Evolutionary conservation across 2,888 invertebrate genomes (phyloP), one percentile per base, ranked within the genome.

Genomic region (Meteorus colon): DNA sequence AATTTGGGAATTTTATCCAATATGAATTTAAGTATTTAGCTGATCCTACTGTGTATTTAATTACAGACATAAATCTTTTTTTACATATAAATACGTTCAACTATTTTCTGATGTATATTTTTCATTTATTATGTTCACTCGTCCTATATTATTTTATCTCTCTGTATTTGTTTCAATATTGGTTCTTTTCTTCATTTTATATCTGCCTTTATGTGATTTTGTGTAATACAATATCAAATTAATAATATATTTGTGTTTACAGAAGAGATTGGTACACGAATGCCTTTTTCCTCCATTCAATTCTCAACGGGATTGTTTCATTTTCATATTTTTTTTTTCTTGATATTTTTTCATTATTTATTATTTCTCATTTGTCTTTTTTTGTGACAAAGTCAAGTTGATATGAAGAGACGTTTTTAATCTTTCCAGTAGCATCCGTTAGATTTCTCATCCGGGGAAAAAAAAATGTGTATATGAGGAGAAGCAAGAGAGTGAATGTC

Each of bases 351-450:
- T 12, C 41, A 41, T 41, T 41, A 8, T 19, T 55, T 24, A 8
- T 24, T 24, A 60, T 67, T 60, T 55, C 70, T 78, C 74, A 65
- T 69, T 69, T 71, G 27, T 41, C 63, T 69, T 74, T 76, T 76
- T 19, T 55, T 55, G 19, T 1, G 10, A 76, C 24, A 24, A 41
- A 34, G 14, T 16, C 16, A 62, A 19, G 55, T 34, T 55, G 48
- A 72, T 65, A 37, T 59, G 16, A 16, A 19, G 48, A 19, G 51
- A 41, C 41, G 62, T 34, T 12, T 16, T 55, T 65, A 62, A 55
- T 55, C 55, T 55, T n/a, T 55, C 55, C 19, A 55, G 55, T 55
- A 55, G 55, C 55, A 55, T 55, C 55, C 55, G 55, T 19, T 19
- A 19, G 19, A 55, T 55, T 55, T 55, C 19, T 55, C 55, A 19